Percentiles rank a stretch among this genome's conserved stretches.
These are phyloP conservation scores for Triplophysa bombifrons DNA, from an alignment of 2,797 vertebrate species.

Conservation along the genomic window DNA sequence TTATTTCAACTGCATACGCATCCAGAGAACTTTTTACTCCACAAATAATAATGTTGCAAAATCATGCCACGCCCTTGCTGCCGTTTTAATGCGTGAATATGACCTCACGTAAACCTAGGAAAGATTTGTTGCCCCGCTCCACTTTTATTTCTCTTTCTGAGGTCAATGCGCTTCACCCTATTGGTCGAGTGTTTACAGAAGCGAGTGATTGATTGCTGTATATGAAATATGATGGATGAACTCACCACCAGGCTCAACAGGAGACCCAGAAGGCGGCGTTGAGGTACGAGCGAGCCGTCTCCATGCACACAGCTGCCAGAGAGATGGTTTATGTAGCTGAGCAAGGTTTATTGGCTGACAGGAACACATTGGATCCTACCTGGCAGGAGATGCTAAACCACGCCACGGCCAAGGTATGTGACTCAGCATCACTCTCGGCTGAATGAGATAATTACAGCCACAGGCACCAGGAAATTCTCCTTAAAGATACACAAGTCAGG, in stretches of 20 bases:
- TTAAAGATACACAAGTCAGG: background rate
- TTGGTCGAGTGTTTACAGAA: conserved; percentile 32
- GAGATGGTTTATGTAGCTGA: conserved; percentile 95
- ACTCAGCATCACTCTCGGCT: conserved; percentile 7
- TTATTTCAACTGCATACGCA: background rate
- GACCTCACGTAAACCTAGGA: background rate
- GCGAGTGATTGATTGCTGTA: conserved; percentile 50
- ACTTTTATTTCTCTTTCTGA: conserved; percentile 27
- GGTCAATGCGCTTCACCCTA: conserved; percentile 40
- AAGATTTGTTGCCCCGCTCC: conserved; percentile 26
- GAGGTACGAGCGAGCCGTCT: conserved; percentile 88
- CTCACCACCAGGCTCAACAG: conserved; percentile 83
- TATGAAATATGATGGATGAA: conserved; percentile 44
- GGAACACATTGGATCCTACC: conserved; percentile 89
- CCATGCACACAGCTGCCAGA: conserved; percentile 90
- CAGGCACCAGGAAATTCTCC: background rate
- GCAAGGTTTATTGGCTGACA: conserved; percentile 89
- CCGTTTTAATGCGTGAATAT: conserved; percentile 7
- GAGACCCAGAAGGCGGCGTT: conserved; percentile 90
- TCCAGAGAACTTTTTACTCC: background rate
- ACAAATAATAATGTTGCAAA: background rate
- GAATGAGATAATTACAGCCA: conserved; percentile 3
- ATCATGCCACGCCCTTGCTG: background rate
- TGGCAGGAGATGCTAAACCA: conserved; percentile 97
- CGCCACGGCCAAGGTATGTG: conserved; percentile 84